Percentiles rank a stretch among this genome's conserved stretches.
phyloP scores from a whole-genome alignment of 2,113 vertebrate species.

The Sturnus vulgaris region DNA sequence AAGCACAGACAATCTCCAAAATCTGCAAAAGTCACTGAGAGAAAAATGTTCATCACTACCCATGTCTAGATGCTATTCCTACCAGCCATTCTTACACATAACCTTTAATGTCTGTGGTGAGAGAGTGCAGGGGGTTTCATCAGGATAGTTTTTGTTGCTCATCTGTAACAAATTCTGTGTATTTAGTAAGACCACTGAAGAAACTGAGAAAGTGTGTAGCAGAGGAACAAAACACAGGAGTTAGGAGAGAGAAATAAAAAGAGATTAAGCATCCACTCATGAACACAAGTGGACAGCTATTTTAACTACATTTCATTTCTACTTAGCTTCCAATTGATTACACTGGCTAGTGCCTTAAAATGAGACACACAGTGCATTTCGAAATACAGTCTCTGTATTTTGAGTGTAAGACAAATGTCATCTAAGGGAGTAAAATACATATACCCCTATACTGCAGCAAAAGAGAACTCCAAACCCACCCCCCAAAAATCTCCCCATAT shows the following conservation, averaged over 20 bases:
- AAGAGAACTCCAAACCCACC: fast-evolving
- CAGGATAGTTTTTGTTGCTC: neutral
- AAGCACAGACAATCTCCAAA: neutral
- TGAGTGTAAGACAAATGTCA: neutral
- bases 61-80: neutral
- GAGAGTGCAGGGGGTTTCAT: neutral
- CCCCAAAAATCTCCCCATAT: fast-evolving
- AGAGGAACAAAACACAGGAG: neutral
- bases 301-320: neutral
- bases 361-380: neutral
- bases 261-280: neutral
- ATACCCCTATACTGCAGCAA: neutral
- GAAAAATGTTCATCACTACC: neutral
- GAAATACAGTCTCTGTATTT: neutral
- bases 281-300: neutral
- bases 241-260: neutral
- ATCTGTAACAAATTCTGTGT: neutral
- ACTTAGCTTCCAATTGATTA: neutral
- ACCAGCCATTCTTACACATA: neutral
- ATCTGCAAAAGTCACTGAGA: neutral
- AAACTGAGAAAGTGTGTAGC: neutral
- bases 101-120: neutral
- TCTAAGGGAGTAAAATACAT: neutral
- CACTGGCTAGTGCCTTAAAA: neutral
- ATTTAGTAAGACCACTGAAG: neutral